phyloP scores from a whole-genome alignment of 1,140 invertebrate genomes.

The Trypoxylus dichotomus region DNA sequence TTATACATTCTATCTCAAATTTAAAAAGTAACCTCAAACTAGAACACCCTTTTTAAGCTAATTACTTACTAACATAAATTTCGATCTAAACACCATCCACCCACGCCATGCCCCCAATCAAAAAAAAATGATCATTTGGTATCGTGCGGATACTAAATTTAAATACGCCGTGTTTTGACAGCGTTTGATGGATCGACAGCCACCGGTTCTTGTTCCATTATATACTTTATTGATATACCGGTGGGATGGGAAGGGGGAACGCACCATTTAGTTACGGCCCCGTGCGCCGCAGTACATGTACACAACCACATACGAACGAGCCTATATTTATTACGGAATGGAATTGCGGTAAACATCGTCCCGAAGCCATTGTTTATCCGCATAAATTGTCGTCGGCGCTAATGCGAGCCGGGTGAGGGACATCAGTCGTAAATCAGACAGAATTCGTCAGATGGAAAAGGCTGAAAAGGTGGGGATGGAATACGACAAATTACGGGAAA shows the following conservation, averaged over 20 bases:
- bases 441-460: not conserved
- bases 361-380: not conserved
- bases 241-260: not conserved
- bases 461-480: too few species aligned
- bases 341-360: not conserved
- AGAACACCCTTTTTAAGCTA: too few species aligned
- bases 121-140: too few species aligned
- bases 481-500: too few species aligned
- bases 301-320: not conserved
- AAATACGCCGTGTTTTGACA: too few species aligned
- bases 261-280: not conserved
- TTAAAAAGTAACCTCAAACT: too few species aligned
- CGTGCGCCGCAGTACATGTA: not conserved
- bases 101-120: too few species aligned
- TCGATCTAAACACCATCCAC: too few species aligned
- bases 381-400: slow-evolving; percentile 13
- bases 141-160: too few species aligned
- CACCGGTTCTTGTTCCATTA: not conserved
- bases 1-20: too few species aligned
- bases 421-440: not conserved
- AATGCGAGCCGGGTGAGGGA: not conserved
- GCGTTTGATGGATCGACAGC: too few species aligned
- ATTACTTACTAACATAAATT: too few species aligned
- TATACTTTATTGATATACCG: not conserved
- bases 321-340: not conserved